Base-by-base conservation (phyloP, 2,888 invertebrate species). In the Candidula unifasciata region DNA sequence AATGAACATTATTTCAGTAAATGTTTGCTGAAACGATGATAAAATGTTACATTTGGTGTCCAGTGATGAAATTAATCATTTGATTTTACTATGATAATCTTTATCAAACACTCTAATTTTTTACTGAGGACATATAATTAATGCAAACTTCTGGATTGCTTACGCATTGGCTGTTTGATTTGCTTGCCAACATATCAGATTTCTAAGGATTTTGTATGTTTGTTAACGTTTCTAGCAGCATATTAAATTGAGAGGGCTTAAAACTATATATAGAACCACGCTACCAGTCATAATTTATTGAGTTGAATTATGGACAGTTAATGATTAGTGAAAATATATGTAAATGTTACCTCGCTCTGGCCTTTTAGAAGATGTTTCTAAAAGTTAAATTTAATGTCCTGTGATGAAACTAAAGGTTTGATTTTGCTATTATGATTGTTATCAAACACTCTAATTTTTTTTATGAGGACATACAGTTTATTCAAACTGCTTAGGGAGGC, bases 31-130 rank as follows among this genome's bases (percentile, higher is more conserved):
- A 13, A 10, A 54, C 60, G 3, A 16, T n/a, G 24, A 60, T 60
- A 5, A 21, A 21, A 24, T 60, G 1, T 21, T 2, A 5, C 21
- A 18, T n/a, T 24, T 24, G 60, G 10, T 16, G 68, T 33, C 33
- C 68, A 33, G 68, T 68, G 68, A 68, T 68, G 68, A 68, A 68
- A 33, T 27, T 8, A 18, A 18, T 6, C 33, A 0, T 3, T 27
- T 68, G 68, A 68, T 16, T 8, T 33, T 33, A 0, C 3, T 1
- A 68, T 68, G 68, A 68, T 68, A 30, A 33, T 68, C 33, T 33
- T 27, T 68, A 68, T 68, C 68, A 68, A 10, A 68, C 33, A 68
- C 68, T 68, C 68, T 68, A 68, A 68, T 68, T 68, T 68, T 68
- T 68, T 68, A 33, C 68, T 68, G 68, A 68, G 68, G 68, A 21